Evolutionary conservation across 2,113 vertebrate species (phyloP).

Genomic region (Phylloscopus whistleri): DNA sequence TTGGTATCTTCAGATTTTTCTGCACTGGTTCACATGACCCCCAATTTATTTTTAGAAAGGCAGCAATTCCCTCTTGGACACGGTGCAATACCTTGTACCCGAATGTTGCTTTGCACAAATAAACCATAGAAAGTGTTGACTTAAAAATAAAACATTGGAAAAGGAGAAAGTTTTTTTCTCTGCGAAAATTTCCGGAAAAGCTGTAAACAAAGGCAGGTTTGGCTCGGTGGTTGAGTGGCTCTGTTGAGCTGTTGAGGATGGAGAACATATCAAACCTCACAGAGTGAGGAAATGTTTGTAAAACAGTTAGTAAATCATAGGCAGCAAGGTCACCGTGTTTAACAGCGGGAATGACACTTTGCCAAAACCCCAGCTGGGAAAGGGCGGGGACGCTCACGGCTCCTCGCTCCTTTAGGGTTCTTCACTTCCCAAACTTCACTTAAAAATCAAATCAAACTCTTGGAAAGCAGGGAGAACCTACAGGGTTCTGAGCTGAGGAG

Average conservation of each 20-base stretch:
- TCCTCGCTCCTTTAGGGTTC: background rate
- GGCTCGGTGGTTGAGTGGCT: conserved; percentile 73
- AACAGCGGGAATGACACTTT: conserved; percentile 70
- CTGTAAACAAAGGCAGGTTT: conserved; percentile 91
- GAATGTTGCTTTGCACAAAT: conserved; percentile 88
- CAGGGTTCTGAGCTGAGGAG: background rate
- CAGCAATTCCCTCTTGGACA: conserved; percentile 79
- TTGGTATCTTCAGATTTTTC: conserved; percentile 80
- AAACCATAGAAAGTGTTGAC: conserved; percentile 90
- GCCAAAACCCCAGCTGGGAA: conserved; percentile 90
- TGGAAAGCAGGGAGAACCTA: background rate
- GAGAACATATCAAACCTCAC: conserved; percentile 77
- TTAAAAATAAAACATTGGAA: conserved; percentile 85
- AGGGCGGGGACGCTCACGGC: conserved; percentile 75
- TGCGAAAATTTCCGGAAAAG: conserved; percentile 85
- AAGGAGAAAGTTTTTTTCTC: conserved; percentile 72
- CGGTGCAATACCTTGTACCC: conserved; percentile 86
- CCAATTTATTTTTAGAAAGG: conserved; percentile 77
- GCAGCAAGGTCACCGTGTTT: conserved; percentile 78
- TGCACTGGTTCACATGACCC: conserved; percentile 80
- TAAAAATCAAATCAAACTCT: background rate
- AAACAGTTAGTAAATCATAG: conserved; percentile 86
- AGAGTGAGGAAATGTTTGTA: conserved; percentile 85
- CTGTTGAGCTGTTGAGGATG: conserved; percentile 66
- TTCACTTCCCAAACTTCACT: background rate